Evolutionary conservation across 2,113 vertebrate species (phyloP).

Genomic region (Chitala chitala): DNA sequence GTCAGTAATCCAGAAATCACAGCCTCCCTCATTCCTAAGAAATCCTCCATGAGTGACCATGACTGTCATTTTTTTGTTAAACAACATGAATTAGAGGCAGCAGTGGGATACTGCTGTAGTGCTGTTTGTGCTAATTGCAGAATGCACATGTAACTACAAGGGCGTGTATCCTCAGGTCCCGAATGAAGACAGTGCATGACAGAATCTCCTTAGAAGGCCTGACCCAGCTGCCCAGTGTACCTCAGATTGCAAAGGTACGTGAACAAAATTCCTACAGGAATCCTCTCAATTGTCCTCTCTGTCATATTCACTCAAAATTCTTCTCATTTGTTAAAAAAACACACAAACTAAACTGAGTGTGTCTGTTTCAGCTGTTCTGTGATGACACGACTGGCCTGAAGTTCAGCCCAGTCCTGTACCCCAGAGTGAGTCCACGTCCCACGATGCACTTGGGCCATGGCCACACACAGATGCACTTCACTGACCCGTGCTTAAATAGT

Average conservation of each 20-base stretch:
- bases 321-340: neutral
- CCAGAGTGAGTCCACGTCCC: conserved; percentile 72
- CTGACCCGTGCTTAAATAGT: no score
- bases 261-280: neutral
- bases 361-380: conserved; percentile 73
- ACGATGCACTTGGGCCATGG: conserved; percentile 3
- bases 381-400: conserved; percentile 74
- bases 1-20: no score
- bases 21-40: no score
- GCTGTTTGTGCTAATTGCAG: no score
- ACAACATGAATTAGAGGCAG: no score
- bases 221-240: conserved; percentile 83
- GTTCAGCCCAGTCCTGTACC: conserved; percentile 84
- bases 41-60: no score
- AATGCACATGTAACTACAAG: no score
- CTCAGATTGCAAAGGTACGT: conserved; percentile 71
- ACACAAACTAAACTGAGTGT: no score
- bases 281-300: neutral
- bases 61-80: no score
- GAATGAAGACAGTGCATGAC: conserved; percentile 81
- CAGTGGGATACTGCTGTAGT: no score
- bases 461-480: no score
- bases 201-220: conserved; percentile 75
- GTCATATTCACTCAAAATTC: neutral
- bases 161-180: conserved; percentile 64